Base-by-base conservation (phyloP, 2,113 vertebrate genomes). In the Todiramphus saurophagus region DNA sequence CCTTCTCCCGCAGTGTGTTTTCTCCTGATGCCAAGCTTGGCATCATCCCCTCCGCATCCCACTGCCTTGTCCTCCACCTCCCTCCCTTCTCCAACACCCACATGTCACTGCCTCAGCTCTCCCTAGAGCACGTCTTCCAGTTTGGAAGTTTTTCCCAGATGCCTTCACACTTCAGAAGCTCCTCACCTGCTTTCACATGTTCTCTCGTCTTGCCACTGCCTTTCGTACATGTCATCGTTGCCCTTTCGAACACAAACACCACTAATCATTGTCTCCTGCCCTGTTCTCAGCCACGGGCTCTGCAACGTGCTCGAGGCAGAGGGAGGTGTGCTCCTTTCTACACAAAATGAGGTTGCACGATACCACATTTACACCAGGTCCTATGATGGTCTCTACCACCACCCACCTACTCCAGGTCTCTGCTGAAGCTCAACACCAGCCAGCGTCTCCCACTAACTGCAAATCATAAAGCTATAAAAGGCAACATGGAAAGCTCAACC, bases 1-100 rank as follows among this genome's bases (percentile, higher is more conserved):
- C 27, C 41, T n/a, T 62, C 39, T 48, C n/a, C 16, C 0, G 0
- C 3, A 30, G n/a, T 0, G 0, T 4, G 19, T 30, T 76, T 68
- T 46, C 63, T 83, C 18, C 87, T 24, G 33, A 62, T 20, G 30
- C 5, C 1, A 3, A 28, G 28, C 37, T 44, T 10, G 33, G 37
- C 27, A 82, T 16, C 37, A 24, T 18, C 46, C 31, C 35, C 20
- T 73, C 23, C n/a, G 7, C 33, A 7, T 16, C 24, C 7, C 5
- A 1, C 30, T 24, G 48, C 66, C 41, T 55, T 48, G n/a, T 13
- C 11, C 58, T 23, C 11, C 28, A 15, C 46, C 46, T 46, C 46
- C 15, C 28, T 48, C 23, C 46, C 39, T n/a, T 18, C 56, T 56
- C 58, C 58, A 72, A 46, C n/a, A 48, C 18, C 19, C 41, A 16